phyloP scores from a whole-genome alignment of 2,113 vertebrate genomes.

The Peromyscus maniculatus region DNA sequence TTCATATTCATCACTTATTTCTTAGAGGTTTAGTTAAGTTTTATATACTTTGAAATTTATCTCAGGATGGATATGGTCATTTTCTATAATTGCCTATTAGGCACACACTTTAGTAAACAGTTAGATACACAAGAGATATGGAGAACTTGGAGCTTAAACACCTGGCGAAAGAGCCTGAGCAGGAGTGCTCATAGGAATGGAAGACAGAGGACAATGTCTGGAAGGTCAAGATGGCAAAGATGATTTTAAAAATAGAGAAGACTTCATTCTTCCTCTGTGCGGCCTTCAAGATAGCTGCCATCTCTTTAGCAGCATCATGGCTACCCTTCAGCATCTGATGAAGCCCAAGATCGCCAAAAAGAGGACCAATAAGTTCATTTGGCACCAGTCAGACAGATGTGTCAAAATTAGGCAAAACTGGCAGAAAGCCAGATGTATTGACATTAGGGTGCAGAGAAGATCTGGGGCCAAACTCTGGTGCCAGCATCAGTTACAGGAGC shows the following conservation, averaged over 20 bases:
- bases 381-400: neutral
- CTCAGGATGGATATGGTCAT: neutral
- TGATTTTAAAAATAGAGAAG: neutral
- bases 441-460: neutral
- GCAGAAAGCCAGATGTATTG: neutral
- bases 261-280: neutral
- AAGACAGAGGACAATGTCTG: neutral
- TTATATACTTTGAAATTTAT: slow-evolving; percentile 38
- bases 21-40: slow-evolving; percentile 33
- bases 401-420: neutral
- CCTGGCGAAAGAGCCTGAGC: neutral
- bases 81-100: neutral
- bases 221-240: neutral
- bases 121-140: neutral
- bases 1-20: slow-evolving; percentile 32
- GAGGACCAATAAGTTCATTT: neutral
- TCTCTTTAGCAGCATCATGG: neutral
- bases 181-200: neutral
- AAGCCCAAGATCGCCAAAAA: neutral
- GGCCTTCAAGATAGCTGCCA: neutral
- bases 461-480: neutral
- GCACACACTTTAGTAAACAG: neutral
- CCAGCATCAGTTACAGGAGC: neutral
- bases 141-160: neutral
- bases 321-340: neutral